These are phyloP conservation scores for Ptycholaimellus sp. DNA, from an alignment of 2,888 invertebrate species.

Conservation along the genomic window DNA sequence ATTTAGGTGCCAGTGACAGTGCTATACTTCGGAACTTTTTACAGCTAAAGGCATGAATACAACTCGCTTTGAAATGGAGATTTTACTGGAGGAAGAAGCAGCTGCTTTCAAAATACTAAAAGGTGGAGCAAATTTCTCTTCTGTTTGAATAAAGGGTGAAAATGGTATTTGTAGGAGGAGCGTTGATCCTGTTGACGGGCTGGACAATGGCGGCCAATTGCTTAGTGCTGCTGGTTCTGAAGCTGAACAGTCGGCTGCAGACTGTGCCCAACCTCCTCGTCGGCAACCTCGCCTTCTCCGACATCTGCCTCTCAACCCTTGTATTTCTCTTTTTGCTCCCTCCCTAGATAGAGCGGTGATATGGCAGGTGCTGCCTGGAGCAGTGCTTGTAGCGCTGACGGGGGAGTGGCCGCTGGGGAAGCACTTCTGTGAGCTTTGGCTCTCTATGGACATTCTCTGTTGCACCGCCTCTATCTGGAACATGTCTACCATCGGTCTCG, in stretches of 20 bases:
- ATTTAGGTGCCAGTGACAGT: no score
- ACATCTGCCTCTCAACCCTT: constrained; percentile 29
- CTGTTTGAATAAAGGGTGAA: no score
- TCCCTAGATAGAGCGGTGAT: no score
- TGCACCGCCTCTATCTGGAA: constrained; percentile 33
- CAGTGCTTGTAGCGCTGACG: constrained; percentile 29
- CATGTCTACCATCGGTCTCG: constrained; percentile 31
- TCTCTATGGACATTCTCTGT: constrained; percentile 32
- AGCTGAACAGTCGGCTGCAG: constrained; percentile 24
- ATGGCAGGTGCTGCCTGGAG: constrained; percentile 32
- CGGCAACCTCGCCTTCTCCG: constrained; percentile 31
- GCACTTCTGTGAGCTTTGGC: constrained; percentile 29
- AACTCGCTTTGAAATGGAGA: no score
- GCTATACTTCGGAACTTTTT: no score
- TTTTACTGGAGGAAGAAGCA: no score
- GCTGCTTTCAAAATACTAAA: no score
- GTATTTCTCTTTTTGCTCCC: no score
- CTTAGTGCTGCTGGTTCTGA: constrained; percentile 23
- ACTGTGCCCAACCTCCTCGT: constrained; percentile 32
- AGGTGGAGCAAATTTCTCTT: no score
- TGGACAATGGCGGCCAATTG: constrained; percentile 24
- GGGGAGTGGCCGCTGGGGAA: constrained; percentile 30
- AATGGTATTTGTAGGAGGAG: no score
- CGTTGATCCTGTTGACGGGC: constrained; percentile 18
- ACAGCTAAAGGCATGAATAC: no score